Base-by-base conservation (phyloP, 2,113 vertebrate genomes). In the Poecile atricapillus region DNA sequence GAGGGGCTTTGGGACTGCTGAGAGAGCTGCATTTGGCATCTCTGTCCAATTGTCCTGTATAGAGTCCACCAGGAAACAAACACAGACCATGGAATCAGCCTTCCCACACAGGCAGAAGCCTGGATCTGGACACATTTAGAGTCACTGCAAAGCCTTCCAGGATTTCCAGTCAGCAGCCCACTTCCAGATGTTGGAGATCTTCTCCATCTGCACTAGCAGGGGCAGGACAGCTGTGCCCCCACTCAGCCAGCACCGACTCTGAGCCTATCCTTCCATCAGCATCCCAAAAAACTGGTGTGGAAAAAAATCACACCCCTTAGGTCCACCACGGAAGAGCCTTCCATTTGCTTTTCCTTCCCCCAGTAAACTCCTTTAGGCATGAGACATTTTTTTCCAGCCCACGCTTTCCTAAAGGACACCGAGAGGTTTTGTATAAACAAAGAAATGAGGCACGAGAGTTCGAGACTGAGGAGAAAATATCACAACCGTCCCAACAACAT, bases 401-500 rank as follows among this genome's bases (percentile, higher is more conserved):
- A 68, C 82, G 30, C 90, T 97, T 75, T 65, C 64, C 87, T 91
- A 87, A 94, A 62, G 65, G 94, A 74, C 80, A 18, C 80, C 85
- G 33, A 6, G 59, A 81, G 55, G 47, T 25, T 96, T 95, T 56
- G 33, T 33, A 56, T 96, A 96, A 95, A 95, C 92, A 94, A 82
- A 95, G 89, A 70, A 90, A 95, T 21, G 91, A 94, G 68, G 64
- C 68, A 64, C 31, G 5, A 65, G 92, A 86, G 78, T 37, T 89
- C 5, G 33, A 62, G 85, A 65, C 53, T 24, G 50, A 78, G 69
- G 71, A 88, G 88, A 91, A 91, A 86, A 80, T 90, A 83, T 91
- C 89, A 85, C 79, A 91, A 90, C 52, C 78, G 82, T 92, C 87
- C 89, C 89, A 96, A 92, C 90, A 94, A 73, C 75, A 90, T 94